A percentile compares a stretch with the other conserved stretches of the same genome.
These are phyloP conservation scores for Callimorpha dominula DNA, from an alignment of 2,888 invertebrate species.

Conservation along the genomic window DNA sequence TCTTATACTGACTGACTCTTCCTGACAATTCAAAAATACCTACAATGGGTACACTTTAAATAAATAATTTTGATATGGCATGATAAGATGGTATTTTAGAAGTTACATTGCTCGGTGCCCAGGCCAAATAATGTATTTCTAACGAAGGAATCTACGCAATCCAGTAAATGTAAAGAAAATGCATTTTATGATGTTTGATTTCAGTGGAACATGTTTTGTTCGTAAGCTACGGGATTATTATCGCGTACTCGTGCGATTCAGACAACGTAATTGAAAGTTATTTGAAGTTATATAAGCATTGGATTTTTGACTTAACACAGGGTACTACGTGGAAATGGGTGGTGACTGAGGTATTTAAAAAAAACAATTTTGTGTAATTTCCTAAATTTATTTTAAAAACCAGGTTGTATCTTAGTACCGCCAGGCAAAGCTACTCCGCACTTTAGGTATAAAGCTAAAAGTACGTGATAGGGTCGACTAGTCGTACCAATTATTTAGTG, in stretches of 20 bases:
- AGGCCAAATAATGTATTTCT: background rate
- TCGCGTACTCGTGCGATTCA: conserved; percentile 75
- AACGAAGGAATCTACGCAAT: background rate
- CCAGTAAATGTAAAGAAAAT: background rate
- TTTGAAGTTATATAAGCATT: conserved; percentile 74
- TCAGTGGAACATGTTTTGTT: conserved; percentile 88
- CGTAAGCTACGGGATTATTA: conserved; percentile 78
- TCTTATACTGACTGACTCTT: too few species aligned
- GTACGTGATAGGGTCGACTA: too few species aligned
- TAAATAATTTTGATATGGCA: too few species aligned
- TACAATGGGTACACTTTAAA: too few species aligned
- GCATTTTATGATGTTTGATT: background rate
- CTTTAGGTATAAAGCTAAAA: too few species aligned
- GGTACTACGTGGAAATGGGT: conserved; percentile 83
- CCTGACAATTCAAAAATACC: too few species aligned
- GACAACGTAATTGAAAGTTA: conserved; percentile 62
- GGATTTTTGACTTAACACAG: conserved; percentile 81
- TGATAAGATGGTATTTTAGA: background rate
- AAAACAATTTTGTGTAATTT: too few species aligned
- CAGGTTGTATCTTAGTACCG: background rate
- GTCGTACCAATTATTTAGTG: too few species aligned
- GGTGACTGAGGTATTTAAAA: conserved; percentile 71
- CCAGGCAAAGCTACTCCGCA: too few species aligned
- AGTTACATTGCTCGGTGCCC: too few species aligned
- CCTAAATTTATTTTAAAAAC: background rate